Evolutionary conservation across 1,140 invertebrate species (phyloP), one percentile per base, ranked within the genome.

Genomic region (Antheraea mylitta): DNA sequence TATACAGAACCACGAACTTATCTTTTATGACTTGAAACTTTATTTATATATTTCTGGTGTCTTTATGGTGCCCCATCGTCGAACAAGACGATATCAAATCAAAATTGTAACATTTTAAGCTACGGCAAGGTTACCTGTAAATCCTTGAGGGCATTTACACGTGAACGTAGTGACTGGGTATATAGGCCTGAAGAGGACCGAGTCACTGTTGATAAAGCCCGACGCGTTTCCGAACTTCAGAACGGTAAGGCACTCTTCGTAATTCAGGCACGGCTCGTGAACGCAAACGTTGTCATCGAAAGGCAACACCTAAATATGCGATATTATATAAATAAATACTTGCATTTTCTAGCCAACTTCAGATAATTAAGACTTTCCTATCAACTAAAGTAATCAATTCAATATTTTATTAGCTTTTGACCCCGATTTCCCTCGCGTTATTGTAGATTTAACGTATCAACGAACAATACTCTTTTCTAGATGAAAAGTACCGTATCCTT

Each of bases 221-320:
- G 97, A 97, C 0, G 98, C 98, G 86, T 98, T 98, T 0, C 97
- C 98, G 81, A 99, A 99, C 85, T 98, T 98, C 0, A 99, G 93
- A 0, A 98, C 96, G 0, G 97, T 98, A 0, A 97, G 85, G 80
- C 99, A 99, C 81, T 98, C 96, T 86, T 99, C 98, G 86, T 96
- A 99, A 90, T 99, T 99, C 0, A 98, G 92, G 83, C 99, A 99
- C 0, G 98, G 98, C 84, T 99, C 99, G 18, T 96, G 94, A 0
- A 99, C 96, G 89, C 99, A 99, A 0, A 99, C 93, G 89, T 99
- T 99, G 86, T 99, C 99, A 85, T 99, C 98, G 89, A 99, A 99
- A 0, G 98, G 98, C 3, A 99, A 87, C 0, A 99, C 97, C 94
- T 97, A 78, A 4, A 30, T 18, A 83, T 5, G 58, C 61, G 37